Evolutionary conservation across 2,113 vertebrate genomes (phyloP).

Genomic region (Phaetusa simplex): DNA sequence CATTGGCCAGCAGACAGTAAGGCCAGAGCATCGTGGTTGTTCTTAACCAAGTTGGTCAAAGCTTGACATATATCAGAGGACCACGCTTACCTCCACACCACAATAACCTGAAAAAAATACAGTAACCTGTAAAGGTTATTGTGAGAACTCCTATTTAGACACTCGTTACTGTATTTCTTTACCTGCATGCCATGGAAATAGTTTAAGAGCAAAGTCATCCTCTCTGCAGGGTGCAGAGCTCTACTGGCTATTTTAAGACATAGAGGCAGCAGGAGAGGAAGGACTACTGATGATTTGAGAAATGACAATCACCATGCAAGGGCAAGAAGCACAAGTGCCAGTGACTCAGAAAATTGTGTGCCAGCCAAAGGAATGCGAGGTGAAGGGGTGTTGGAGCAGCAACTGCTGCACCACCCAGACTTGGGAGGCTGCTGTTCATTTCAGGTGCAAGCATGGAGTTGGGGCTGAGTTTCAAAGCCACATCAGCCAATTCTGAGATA

Average conservation of each 20-base stretch:
- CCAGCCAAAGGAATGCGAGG: not conserved
- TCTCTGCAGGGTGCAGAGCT: slow-evolving; percentile 36
- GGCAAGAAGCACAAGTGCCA: slow-evolving; percentile 43
- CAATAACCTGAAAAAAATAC: not conserved
- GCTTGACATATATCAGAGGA: not conserved
- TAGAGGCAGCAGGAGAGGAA: slow-evolving; percentile 47
- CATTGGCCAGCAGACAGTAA: not conserved
- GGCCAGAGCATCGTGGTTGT: not conserved
- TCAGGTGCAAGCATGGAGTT: not conserved
- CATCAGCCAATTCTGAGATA: not conserved
- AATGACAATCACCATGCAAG: slow-evolving; percentile 54
- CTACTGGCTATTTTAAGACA: slow-evolving; percentile 54
- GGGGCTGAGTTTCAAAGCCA: not conserved
- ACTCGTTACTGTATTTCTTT: not conserved
- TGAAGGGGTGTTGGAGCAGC: not conserved
- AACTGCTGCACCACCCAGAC: not conserved
- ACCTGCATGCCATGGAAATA: not conserved
- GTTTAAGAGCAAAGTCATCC: slow-evolving; percentile 47
- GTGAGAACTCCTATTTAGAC: not conserved
- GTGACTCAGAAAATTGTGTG: slow-evolving; percentile 55
- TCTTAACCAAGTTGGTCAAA: not conserved
- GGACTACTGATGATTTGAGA: slow-evolving; percentile 53
- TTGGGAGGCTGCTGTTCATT: not conserved
- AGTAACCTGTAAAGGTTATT: not conserved
- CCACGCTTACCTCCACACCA: not conserved